Conservation (phyloP, 2,888 invertebrate species). For the Schizotus pectinicornis region DNA sequence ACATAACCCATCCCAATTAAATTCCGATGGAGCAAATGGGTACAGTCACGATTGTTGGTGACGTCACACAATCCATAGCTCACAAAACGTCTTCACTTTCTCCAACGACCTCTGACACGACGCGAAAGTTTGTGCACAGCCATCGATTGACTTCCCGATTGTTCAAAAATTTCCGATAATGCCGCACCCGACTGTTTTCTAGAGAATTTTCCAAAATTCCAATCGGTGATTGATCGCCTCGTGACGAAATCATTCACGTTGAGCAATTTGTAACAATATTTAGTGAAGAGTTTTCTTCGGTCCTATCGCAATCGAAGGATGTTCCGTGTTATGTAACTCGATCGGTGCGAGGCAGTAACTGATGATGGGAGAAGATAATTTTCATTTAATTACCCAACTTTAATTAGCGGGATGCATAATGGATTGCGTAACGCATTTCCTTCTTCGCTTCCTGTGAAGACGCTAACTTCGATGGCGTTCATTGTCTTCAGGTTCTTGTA, state of each 20-base stretch:
- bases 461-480: conserved; percentile 25
- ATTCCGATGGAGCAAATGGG: no score
- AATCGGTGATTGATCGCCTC: no score
- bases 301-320: no score
- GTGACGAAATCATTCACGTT: neutral
- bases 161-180: no score
- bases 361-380: conserved; percentile 26
- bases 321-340: no score
- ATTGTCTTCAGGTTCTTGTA: conserved; percentile 14
- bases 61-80: conserved; percentile 12
- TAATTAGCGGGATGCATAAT: conserved; percentile 37
- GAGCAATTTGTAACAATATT: conserved; percentile 3
- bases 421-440: conserved; percentile 34
- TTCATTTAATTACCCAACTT: conserved; percentile 36
- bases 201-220: no score
- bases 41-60: no score
- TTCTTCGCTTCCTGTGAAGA: conserved; percentile 32
- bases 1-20: no score
- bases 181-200: no score
- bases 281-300: no score
- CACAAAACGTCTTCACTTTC: conserved; percentile 25
- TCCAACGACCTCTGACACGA: conserved; percentile 20
- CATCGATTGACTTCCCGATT: conserved; percentile 17
- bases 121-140: conserved; percentile 19
- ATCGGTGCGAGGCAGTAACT: no score